Conservation (phyloP, 2,113 vertebrate genomes). For the Menidia beryllina region DNA sequence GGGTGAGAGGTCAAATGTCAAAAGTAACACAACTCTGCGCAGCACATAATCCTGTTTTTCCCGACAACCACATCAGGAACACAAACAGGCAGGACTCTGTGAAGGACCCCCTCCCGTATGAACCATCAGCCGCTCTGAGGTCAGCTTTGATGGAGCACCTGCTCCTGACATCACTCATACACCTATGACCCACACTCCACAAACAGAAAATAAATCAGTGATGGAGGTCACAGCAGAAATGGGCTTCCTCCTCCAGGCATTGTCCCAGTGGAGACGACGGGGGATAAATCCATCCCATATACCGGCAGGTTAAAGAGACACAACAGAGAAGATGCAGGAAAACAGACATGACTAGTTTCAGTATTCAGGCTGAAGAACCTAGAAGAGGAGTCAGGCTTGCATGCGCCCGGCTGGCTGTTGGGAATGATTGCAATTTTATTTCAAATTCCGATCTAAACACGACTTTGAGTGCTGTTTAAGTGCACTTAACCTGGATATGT, state of each 20-base stretch:
- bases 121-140: neutral
- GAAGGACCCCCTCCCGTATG: neutral
- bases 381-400: neutral
- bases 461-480: too few relatives aligned
- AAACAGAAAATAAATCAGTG: slow-evolving; percentile 37
- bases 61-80: slow-evolving; percentile 6
- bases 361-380: slow-evolving; percentile 3
- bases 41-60: neutral
- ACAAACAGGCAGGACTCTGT: slow-evolving; percentile 18
- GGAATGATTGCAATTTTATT: too few relatives aligned
- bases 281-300: slow-evolving; percentile 30
- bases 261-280: slow-evolving; percentile 26
- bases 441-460: too few relatives aligned
- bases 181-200: slow-evolving; percentile 25
- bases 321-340: neutral
- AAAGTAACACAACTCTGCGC: neutral
- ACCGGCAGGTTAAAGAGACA: neutral
- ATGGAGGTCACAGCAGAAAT: slow-evolving; percentile 25
- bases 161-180: slow-evolving; percentile 17
- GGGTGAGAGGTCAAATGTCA: slow-evolving; percentile 39
- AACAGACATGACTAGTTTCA: neutral
- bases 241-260: slow-evolving; percentile 25
- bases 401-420: too few relatives aligned
- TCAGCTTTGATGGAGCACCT: slow-evolving; percentile 50
- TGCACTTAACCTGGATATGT: too few relatives aligned